Base-by-base conservation (phyloP, 2,113 vertebrate species). In the Meleagris gallopavo region DNA sequence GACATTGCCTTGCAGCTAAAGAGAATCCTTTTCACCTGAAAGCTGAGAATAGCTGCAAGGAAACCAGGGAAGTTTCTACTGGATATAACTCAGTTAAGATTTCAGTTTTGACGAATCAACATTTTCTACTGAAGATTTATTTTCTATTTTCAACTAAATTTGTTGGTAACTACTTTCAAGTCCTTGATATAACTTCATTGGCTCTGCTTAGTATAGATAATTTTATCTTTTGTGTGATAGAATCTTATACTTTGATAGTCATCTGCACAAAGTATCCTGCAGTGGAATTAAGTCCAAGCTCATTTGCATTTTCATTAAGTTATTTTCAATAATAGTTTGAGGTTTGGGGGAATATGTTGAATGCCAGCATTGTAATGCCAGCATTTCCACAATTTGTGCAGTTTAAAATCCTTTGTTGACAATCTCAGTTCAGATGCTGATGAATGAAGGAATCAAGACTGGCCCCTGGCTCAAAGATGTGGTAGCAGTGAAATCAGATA, bases 341-440 rank as follows among this genome's bases (percentile, higher is more conserved):
- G 30, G 1, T 1, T 9, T 89, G 4, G 10, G 13, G 6, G 2
- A 73, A 60, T 32, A 2, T 41, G 18, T 40, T 48, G 43, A 6
- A 61, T 62, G 29, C 2, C n/a, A 57, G 15, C 4, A 67, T 27
- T 0, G 0, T 55, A 52, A 58, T 2, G 0, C n/a, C n/a, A n/a
- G n/a, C n/a, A 2, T 83, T 80, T 83, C 46, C 21, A n/a, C 5
- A 71, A 2, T 5, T 80, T 66, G 8, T 13, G 65, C 13, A 45
- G 21, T 79, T 83, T 83, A 7, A 85, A 83, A 88, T 60, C 13
- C 5, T n/a, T 77, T 84, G 8, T 29, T 89, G 38, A 73, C 12
- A 15, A 54, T 41, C 19, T 25, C 27, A 86, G 9, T 5, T 72
- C 61, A 54, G 52, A 36, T 24, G 30, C 45, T n/a, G 70, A 65